Conservation (phyloP, 2,113 vertebrate species). For the Peromyscus leucopus region DNA sequence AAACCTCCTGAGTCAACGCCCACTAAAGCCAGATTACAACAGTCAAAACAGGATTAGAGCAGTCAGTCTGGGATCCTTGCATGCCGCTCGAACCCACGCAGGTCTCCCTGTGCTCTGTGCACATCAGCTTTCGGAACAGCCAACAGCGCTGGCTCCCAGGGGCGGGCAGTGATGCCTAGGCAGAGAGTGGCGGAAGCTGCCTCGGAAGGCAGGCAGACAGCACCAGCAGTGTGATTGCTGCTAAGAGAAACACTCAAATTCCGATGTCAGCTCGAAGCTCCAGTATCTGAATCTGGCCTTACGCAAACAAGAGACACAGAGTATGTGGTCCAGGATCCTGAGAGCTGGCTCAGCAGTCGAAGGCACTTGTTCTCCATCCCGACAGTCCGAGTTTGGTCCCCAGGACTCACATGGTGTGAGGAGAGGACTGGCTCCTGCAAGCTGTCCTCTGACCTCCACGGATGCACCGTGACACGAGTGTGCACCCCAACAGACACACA, state of each 20-base stretch:
- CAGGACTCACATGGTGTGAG: not conserved
- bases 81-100: not conserved
- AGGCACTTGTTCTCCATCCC: not conserved
- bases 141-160: not conserved
- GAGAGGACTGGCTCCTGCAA: not conserved
- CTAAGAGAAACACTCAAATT: not conserved
- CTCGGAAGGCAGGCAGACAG: not conserved
- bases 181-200: not conserved
- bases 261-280: not conserved
- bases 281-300: not conserved
- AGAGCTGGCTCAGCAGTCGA: not conserved
- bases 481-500: not conserved
- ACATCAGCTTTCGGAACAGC: not conserved
- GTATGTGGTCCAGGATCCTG: not conserved
- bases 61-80: not conserved
- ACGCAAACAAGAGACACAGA: accelerated
- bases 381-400: not conserved
- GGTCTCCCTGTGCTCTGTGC: not conserved
- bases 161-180: not conserved
- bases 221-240: slow-evolving; percentile 18
- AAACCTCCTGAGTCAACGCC: not conserved
- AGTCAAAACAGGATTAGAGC: not conserved
- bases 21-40: slow-evolving; percentile 18
- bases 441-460: not conserved
- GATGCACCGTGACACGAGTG: too few relatives aligned